phyloP scores from a whole-genome alignment of 1,140 invertebrate species.

The Asobara japonica region DNA sequence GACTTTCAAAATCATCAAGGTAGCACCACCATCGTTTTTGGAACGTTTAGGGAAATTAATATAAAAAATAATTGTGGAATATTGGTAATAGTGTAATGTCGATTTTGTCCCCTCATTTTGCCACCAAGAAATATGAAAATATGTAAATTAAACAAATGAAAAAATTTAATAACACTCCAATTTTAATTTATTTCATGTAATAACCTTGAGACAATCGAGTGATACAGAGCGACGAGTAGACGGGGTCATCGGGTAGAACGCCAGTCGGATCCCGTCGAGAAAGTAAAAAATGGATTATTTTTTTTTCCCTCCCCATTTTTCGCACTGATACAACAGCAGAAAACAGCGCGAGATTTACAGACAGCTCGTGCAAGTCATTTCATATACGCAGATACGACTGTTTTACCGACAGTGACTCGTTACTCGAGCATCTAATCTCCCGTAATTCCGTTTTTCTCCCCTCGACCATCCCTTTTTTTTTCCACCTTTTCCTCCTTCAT shows the following conservation, averaged over 20 bases:
- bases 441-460: slow-evolving; percentile 44
- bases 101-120: not conserved
- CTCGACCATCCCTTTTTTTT: not conserved
- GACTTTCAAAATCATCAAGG: too few species aligned
- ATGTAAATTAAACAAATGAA: not conserved
- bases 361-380: not conserved
- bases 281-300: slow-evolving; percentile 16
- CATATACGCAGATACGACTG: slow-evolving; percentile 41
- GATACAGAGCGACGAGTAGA: not conserved
- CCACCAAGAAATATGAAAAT: not conserved
- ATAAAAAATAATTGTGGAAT: too few species aligned
- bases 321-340: slow-evolving; percentile 6
- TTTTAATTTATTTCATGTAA: slow-evolving; percentile 17
- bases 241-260: not conserved
- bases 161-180: not conserved
- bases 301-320: not conserved
- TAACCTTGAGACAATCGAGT: slow-evolving; percentile 10
- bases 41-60: too few species aligned
- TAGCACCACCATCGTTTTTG: too few species aligned
- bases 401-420: slow-evolving; percentile 56
- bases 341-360: not conserved
- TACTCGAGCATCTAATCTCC: slow-evolving; percentile 53
- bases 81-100: too few species aligned
- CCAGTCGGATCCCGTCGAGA: slow-evolving; percentile 10
- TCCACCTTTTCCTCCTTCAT: slow-evolving; percentile 32